Conservation (phyloP, 2,797 vertebrate species). For the Ciconia nigra region DNA sequence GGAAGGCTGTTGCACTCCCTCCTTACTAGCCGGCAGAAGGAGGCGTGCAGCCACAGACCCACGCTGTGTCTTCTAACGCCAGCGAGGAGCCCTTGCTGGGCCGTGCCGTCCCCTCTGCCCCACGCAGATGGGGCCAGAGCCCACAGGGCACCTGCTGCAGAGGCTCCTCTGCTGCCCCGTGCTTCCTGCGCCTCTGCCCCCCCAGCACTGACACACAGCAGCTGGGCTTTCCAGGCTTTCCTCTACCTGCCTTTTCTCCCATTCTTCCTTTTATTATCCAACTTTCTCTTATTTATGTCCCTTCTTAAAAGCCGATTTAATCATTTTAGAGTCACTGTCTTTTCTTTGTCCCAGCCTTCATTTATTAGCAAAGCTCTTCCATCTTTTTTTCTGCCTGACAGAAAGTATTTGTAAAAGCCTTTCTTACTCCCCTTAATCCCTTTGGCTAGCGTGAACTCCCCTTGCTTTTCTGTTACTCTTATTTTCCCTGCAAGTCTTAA, state of each 20-base stretch:
- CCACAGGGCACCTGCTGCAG: not conserved
- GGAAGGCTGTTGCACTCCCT: not conserved
- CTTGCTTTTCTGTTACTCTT: slow-evolving; percentile 46
- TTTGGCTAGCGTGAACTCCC: slow-evolving; percentile 28
- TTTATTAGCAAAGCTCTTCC: slow-evolving; percentile 54
- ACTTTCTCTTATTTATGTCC: slow-evolving; percentile 38
- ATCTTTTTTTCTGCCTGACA: slow-evolving; percentile 42
- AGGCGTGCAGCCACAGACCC: not conserved
- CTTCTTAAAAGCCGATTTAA: slow-evolving; percentile 37
- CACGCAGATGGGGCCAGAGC: not conserved
- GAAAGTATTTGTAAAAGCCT: slow-evolving; percentile 50
- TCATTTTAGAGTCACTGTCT: slow-evolving; percentile 37
- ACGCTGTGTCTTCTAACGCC: rapidly evolving
- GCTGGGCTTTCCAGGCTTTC: not conserved
- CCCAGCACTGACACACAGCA: rapidly evolving
- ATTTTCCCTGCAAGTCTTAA: slow-evolving; percentile 21
- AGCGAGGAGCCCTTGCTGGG: rapidly evolving
- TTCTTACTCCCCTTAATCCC: slow-evolving; percentile 41
- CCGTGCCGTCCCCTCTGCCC: rapidly evolving
- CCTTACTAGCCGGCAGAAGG: not conserved
- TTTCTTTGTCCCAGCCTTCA: slow-evolving; percentile 25
- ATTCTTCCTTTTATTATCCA: not conserved
- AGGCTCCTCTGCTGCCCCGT: not conserved
- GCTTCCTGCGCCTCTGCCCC: not conserved
- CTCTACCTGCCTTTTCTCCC: not conserved